Percentiles rank a stretch among this genome's conserved stretches.
These are phyloP conservation scores for Oreochromis niloticus DNA, from an alignment of 2,113 vertebrate genomes.

Conservation along the genomic window DNA sequence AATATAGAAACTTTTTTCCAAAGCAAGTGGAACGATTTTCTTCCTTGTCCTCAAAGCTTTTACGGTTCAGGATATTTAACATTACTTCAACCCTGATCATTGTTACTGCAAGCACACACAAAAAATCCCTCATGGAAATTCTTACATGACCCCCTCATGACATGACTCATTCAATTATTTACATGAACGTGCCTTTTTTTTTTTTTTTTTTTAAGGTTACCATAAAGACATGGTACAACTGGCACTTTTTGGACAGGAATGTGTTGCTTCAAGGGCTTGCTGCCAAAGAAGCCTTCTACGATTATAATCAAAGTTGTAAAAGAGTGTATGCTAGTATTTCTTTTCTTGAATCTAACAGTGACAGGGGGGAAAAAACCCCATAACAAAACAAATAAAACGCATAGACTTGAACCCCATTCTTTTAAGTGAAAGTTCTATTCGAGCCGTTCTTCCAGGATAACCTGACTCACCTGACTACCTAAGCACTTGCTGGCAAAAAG, in stretches of 20 bases:
- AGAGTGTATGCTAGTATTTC: neutral
- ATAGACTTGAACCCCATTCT: neutral
- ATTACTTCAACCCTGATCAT: neutral
- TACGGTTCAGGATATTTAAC: neutral
- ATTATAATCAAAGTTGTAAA: neutral
- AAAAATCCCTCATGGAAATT: neutral
- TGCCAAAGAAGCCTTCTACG: neutral
- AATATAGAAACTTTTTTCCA: neutral
- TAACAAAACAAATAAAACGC: neutral
- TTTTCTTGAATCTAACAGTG: neutral
- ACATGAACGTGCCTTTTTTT: neutral
- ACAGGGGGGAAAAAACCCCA: rapidly evolving
- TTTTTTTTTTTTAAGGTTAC: neutral
- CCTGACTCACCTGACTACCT: neutral
- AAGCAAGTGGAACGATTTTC: neutral
- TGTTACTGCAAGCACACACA: neutral
- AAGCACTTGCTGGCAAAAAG: neutral
- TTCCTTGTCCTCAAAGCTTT: neutral
- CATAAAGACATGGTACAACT: neutral
- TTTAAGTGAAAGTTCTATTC: neutral
- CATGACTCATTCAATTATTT: neutral
- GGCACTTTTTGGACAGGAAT: neutral
- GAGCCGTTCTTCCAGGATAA: neutral
- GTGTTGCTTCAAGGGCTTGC: neutral
- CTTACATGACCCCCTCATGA: neutral